Evolutionary conservation across 1,140 invertebrate genomes (phyloP).

Genomic region (Brachionus calyciflorus): DNA sequence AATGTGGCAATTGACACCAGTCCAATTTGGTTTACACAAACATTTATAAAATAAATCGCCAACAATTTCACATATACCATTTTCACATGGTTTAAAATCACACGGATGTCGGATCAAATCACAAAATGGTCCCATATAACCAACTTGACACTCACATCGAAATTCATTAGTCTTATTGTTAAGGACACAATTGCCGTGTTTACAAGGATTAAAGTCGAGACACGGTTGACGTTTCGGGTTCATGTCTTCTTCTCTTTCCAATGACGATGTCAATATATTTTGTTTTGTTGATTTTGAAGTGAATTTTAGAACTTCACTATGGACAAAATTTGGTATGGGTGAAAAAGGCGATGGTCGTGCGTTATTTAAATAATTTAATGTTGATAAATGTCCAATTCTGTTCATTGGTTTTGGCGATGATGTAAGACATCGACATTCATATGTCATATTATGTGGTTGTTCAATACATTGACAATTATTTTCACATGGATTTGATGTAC

Average conservation of each 20-base stretch:
- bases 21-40: constrained; percentile 46
- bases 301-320: background rate
- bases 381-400: background rate
- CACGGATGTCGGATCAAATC: constrained; percentile 26
- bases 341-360: background rate
- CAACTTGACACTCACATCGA: constrained; percentile 22
- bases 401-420: background rate
- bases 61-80: constrained; percentile 40
- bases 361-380: background rate
- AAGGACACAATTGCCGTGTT: constrained; percentile 22
- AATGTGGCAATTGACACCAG: constrained; percentile 46
- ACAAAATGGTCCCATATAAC: constrained; percentile 45
- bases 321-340: background rate
- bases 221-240: constrained; percentile 2
- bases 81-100: constrained; percentile 34
- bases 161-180: constrained; percentile 4
- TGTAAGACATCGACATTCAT: constrained; percentile 14
- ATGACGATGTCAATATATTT: background rate
- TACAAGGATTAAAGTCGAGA: constrained; percentile 42
- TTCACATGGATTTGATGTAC: constrained; percentile 19
- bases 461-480: constrained; percentile 25
- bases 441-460: constrained; percentile 32
- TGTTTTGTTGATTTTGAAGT: background rate
- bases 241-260: background rate
- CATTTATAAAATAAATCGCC: constrained; percentile 16